Evolutionary conservation across 1,140 invertebrate species (phyloP), one percentile per base, ranked within the genome.

Genomic region (Euschistus heros): DNA sequence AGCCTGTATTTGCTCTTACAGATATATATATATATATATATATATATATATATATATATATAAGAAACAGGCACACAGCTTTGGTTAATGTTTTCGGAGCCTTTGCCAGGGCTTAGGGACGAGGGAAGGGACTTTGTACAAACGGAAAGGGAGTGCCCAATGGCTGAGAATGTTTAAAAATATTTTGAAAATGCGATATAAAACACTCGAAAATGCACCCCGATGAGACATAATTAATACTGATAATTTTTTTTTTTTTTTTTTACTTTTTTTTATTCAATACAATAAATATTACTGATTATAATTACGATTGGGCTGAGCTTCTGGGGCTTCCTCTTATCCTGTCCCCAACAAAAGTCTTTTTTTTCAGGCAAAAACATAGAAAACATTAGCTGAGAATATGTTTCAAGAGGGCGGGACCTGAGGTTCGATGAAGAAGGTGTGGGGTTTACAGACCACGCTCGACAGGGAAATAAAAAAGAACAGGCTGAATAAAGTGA

Each of bases 301-400:
- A n/a, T n/a, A n/a, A n/a, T n/a, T n/a, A n/a, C n/a, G 7, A 4
- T 37, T 46, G 42, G 14, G 24, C 8, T 57, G 24, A 33, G 44
- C 30, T 33, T 44, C 47, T 27, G 22, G 47, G 37, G 20, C 33
- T 66, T 24, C 22, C 14, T 26, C 57, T 67, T 69, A 67, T 50
- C 66, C 68, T 47, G 66, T 67, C 33, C 68, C 68, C 66, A 69
- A 67, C 68, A 14, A 69, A 63, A 65, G 68, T 67, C 65, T 69
- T 64, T 65, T 42, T 47, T 59, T 66, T 54, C 67, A 66, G 57
- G 64, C 63, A 65, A 65, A 63, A 66, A 66, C 24, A 65, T 44
- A 67, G 37, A 69, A 67, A 26, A 30, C 7, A 7, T 30, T 30
- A 30, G 27, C 33, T 37, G 33, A 37, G 33, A 10, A 10, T 13